Evolutionary conservation across 2,113 vertebrate species (phyloP).

Genomic region (Diglossa brunneiventris): DNA sequence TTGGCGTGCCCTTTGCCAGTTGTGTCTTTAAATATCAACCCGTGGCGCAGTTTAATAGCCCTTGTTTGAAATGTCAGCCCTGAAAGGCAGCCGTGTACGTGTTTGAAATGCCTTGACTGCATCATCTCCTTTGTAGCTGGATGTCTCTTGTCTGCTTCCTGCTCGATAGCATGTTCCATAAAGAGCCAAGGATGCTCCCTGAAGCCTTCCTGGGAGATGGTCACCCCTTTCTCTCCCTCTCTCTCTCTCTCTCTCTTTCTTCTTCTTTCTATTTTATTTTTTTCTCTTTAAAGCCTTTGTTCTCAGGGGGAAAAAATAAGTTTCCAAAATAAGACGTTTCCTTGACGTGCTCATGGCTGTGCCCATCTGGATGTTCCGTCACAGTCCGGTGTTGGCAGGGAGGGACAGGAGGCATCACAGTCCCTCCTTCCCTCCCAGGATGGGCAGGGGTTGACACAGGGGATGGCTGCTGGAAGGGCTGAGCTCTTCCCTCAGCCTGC

Average conservation of each 20-base stretch:
- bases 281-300: background rate
- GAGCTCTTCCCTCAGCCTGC: background rate
- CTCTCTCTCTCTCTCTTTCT: background rate
- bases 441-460: background rate
- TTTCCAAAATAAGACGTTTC: background rate
- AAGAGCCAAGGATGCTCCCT: conserved; percentile 49
- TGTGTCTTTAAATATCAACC: conserved; percentile 55
- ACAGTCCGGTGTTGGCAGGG: conserved; percentile 54
- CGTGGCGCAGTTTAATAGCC: background rate
- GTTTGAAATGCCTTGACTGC: conserved; percentile 63
- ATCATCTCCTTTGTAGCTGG: conserved; percentile 48
- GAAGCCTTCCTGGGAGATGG: conserved; percentile 37
- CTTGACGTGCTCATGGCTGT: background rate
- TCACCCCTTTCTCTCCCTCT: background rate
- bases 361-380: conserved; percentile 65
- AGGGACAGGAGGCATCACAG: background rate
- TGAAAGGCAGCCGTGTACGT: background rate
- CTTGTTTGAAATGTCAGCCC: conserved; percentile 51
- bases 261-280: background rate
- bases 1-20: conserved; percentile 43
- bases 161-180: conserved; percentile 38
- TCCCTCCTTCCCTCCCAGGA: background rate
- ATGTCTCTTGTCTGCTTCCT: conserved; percentile 65
- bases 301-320: background rate
- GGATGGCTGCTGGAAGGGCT: background rate